phyloP scores from a whole-genome alignment of 2,113 vertebrate genomes.

The Odocoileus virginianus region DNA sequence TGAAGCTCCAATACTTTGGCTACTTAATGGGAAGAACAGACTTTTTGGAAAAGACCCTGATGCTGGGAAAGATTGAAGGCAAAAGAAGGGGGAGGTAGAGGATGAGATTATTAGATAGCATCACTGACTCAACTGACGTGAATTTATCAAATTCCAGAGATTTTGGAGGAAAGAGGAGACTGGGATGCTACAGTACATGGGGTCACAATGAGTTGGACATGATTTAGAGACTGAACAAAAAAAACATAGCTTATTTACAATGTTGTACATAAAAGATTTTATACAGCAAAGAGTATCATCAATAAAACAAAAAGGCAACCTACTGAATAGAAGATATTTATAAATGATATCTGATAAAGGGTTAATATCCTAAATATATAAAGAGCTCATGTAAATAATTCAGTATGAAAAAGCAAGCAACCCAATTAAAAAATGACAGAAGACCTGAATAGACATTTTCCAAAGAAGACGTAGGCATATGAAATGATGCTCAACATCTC shows the following conservation, averaged over 20 bases:
- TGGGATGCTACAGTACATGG: background rate
- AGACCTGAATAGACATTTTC: background rate
- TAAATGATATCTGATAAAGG: background rate
- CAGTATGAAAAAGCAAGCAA: background rate
- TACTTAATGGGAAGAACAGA: background rate
- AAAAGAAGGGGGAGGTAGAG: background rate
- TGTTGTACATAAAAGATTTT: background rate
- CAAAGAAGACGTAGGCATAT: background rate
- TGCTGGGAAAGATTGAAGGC: background rate
- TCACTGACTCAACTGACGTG: background rate
- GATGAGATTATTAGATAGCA: background rate
- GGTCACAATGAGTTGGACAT: background rate
- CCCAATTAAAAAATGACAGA: background rate
- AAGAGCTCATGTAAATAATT: background rate
- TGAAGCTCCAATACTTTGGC: background rate
- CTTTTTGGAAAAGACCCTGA: background rate
- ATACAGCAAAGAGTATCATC: background rate
- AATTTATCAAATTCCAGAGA: background rate
- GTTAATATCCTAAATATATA: background rate
- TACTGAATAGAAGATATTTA: background rate
- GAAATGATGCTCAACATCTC: background rate
- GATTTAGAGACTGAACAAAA: background rate
- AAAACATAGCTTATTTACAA: background rate
- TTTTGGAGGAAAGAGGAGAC: background rate
- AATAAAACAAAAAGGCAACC: background rate